phyloP scores from a whole-genome alignment of 2,888 invertebrate genomes.

The Lissocephala sabroskyi region DNA sequence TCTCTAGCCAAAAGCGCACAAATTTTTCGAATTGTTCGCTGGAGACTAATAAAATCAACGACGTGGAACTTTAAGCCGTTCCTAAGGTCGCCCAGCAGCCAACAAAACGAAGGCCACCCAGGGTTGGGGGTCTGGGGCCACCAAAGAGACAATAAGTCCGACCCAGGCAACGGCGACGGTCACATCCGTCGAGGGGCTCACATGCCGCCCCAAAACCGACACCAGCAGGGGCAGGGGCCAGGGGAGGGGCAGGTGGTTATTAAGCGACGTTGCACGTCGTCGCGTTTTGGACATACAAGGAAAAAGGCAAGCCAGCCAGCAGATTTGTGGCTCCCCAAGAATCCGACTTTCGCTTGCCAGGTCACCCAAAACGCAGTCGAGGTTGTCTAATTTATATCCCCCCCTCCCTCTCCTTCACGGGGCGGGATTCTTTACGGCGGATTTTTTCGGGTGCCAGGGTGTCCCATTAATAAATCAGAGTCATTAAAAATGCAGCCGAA shows the following conservation, averaged over 20 bases:
- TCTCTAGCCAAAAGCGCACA: conserved; percentile 60
- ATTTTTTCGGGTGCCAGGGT: conserved; percentile 11
- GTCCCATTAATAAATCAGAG: conserved; percentile 71
- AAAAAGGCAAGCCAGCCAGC: background rate
- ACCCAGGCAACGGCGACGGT: too few relatives aligned
- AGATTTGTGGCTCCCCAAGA: background rate
- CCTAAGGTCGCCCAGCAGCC: conserved; percentile 52
- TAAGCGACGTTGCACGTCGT: conserved; percentile 62
- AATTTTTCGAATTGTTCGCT: conserved; percentile 72
- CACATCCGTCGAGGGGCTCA: background rate
- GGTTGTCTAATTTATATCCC: conserved; percentile 54
- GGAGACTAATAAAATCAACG: conserved; percentile 73
- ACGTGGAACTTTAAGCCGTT: conserved; percentile 71
- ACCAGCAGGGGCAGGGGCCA: conserved; percentile 15
- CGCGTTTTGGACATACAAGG: conserved; percentile 43
- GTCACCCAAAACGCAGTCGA: conserved; percentile 40
- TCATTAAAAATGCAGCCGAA: conserved; percentile 70
- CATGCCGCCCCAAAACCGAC: background rate
- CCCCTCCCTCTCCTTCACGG: conserved; percentile 6
- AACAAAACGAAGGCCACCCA: background rate
- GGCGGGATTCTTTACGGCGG: conserved; percentile 18
- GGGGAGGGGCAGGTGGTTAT: conserved; percentile 53
- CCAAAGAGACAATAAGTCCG: too few relatives aligned
- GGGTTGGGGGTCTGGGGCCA: too few relatives aligned
- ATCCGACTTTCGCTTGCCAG: conserved; percentile 38